Percentiles rank a stretch among this genome's conserved stretches.
Conservation (phyloP, 2,797 vertebrate genomes). For the Karalla daura region DNA sequence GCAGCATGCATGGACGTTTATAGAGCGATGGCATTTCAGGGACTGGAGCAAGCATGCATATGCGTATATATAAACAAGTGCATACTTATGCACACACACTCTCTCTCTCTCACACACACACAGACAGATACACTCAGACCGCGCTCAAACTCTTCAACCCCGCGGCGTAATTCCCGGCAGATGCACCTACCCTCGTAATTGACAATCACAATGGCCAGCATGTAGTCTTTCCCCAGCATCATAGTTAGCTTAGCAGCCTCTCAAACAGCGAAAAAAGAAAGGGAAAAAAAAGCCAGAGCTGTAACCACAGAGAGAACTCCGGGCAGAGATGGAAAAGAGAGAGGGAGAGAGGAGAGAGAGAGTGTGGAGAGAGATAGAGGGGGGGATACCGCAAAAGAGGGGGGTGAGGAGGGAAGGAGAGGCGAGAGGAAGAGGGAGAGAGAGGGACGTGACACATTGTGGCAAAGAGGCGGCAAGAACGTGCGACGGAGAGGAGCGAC, state of each 20-base stretch:
- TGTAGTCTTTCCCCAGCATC: constrained; percentile 86
- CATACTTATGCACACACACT: not conserved
- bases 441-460: constrained; percentile 28
- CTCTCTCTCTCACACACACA: constrained; percentile 2
- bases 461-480: constrained; percentile 25
- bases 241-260: constrained; percentile 75
- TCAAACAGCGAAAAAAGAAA: too few species aligned
- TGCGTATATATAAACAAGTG: too few species aligned
- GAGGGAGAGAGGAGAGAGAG: constrained; percentile 21
- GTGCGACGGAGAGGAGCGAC: not conserved
- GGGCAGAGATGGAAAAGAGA: constrained; percentile 54
- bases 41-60: constrained; percentile 23
- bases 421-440: not conserved
- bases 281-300: constrained; percentile 48
- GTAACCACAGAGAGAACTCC: constrained; percentile 64
- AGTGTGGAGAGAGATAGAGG: constrained; percentile 12
- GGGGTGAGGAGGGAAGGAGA: constrained; percentile 19
- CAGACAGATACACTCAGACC: constrained; percentile 21
- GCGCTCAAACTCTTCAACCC: constrained; percentile 39
- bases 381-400: constrained; percentile 27
- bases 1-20: constrained; percentile 24
- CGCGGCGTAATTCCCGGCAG: constrained; percentile 24
- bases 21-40: not conserved
- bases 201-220: constrained; percentile 85
- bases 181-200: constrained; percentile 84